These are phyloP conservation scores for Exephanes ischioxanthus DNA, from an alignment of 2,888 invertebrate species.

Conservation along the genomic window DNA sequence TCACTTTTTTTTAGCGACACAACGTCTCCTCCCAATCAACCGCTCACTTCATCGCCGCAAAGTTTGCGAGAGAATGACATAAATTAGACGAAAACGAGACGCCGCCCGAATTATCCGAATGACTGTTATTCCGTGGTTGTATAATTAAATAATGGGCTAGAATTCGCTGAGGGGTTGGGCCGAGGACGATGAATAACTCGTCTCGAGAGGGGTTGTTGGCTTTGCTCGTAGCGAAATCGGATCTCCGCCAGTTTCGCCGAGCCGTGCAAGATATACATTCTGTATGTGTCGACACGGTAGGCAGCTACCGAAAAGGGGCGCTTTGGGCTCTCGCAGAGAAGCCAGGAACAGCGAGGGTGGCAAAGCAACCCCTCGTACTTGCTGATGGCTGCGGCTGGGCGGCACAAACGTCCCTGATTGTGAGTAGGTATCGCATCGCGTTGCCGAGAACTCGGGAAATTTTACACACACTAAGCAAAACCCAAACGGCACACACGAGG, in stretches of 20 bases:
- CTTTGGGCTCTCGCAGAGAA: conserved; percentile 26
- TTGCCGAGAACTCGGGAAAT: conserved; percentile 29
- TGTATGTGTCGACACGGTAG: conserved; percentile 1
- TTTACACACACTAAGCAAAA: not conserved
- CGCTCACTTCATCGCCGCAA: not conserved
- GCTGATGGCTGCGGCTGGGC: conserved; percentile 29
- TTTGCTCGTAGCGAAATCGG: conserved; percentile 43
- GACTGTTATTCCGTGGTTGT: conserved; percentile 20
- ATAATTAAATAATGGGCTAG: conserved; percentile 43
- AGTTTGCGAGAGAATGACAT: conserved; percentile 1
- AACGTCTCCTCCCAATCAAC: not conserved
- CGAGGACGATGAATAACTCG: conserved; percentile 36
- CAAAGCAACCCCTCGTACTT: conserved; percentile 26
- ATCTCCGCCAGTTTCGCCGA: conserved; percentile 45
- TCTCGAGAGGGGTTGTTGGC: conserved; percentile 29
- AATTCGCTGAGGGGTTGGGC: conserved; percentile 5
- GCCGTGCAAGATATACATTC: conserved; percentile 20
- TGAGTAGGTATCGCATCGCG: conserved; percentile 46
- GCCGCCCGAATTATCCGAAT: conserved; percentile 1
- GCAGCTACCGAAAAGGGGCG: conserved; percentile 35
- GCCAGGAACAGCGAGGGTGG: conserved; percentile 45
- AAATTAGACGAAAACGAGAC: conserved; percentile 5
- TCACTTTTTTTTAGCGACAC: not conserved
- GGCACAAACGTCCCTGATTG: conserved; percentile 55
- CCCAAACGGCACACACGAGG: not conserved